Conservation (phyloP, 2,113 vertebrate genomes). For the Lepus europaeus region DNA sequence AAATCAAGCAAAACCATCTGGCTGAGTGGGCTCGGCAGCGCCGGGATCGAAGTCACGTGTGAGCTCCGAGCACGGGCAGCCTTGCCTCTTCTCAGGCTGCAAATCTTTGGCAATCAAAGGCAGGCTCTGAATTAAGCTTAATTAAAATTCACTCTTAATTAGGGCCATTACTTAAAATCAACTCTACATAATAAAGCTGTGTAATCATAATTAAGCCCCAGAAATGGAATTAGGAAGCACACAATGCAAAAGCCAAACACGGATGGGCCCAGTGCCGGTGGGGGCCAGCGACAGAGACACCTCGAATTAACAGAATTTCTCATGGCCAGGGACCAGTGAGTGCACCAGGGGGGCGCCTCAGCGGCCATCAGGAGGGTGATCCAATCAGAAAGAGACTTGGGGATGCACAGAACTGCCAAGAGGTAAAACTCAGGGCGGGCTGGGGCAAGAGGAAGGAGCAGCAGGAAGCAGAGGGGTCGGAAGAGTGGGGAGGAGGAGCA, state of each 20-base stretch:
- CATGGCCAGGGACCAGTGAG: not conserved
- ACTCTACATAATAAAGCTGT: constrained; percentile 71
- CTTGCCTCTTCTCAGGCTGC: constrained; percentile 42
- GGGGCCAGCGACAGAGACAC: not conserved
- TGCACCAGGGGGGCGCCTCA: accelerated
- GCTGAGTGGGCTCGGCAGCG: not conserved
- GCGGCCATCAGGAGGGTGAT: not conserved
- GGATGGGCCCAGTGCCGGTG: not conserved
- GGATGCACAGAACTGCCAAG: accelerated
- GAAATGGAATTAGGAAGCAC: constrained; percentile 71
- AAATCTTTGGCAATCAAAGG: constrained; percentile 61
- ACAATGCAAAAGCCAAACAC: constrained; percentile 25
- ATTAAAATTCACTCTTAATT: constrained; percentile 82
- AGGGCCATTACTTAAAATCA: constrained; percentile 81
- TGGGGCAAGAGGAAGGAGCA: accelerated
- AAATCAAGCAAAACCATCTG: not conserved
- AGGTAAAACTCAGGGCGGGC: not conserved
- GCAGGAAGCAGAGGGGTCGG: not conserved
- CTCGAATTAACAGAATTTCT: not conserved
- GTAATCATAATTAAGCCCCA: constrained; percentile 78
- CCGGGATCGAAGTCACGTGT: not conserved
- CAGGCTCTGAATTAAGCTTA: constrained; percentile 72
- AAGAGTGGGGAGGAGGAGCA: too few species aligned
- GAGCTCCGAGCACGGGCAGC: not conserved
- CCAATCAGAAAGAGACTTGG: not conserved